Evolutionary conservation across 2,797 vertebrate genomes (phyloP).

Genomic region (Mus minutoides): DNA sequence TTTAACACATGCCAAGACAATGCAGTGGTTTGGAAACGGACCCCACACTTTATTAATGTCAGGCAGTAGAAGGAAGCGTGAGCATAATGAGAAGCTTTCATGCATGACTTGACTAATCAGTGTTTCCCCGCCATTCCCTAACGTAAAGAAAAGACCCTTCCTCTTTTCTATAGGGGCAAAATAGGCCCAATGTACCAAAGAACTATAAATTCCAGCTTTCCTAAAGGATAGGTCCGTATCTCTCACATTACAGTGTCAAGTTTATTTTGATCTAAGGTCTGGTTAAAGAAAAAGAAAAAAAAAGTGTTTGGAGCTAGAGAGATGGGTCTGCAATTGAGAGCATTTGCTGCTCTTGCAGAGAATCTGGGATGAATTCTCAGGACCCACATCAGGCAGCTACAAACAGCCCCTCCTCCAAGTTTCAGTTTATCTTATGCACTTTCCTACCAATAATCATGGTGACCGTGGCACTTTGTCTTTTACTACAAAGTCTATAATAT

Average conservation of each 20-base stretch:
- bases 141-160: neutral
- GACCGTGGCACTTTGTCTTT: neutral
- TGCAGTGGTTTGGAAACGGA: slow-evolving; percentile 22
- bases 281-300: neutral
- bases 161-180: neutral
- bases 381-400: neutral
- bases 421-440: neutral
- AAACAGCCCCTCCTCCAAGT: neutral
- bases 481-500: neutral
- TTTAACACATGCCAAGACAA: slow-evolving; percentile 6
- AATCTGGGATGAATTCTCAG: neutral
- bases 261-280: neutral
- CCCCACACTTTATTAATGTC: slow-evolving; percentile 18
- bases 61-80: slow-evolving; percentile 21
- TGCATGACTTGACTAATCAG: neutral
- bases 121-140: neutral
- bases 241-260: neutral
- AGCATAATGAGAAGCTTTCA: slow-evolving; percentile 30
- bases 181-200: neutral
- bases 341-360: neutral
- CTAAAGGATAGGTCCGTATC: neutral
- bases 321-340: neutral
- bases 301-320: neutral
- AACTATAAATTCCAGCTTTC: neutral
- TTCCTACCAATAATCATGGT: neutral